Base-by-base conservation (phyloP, 2,888 invertebrate species). In the Charanyca ferruginea region DNA sequence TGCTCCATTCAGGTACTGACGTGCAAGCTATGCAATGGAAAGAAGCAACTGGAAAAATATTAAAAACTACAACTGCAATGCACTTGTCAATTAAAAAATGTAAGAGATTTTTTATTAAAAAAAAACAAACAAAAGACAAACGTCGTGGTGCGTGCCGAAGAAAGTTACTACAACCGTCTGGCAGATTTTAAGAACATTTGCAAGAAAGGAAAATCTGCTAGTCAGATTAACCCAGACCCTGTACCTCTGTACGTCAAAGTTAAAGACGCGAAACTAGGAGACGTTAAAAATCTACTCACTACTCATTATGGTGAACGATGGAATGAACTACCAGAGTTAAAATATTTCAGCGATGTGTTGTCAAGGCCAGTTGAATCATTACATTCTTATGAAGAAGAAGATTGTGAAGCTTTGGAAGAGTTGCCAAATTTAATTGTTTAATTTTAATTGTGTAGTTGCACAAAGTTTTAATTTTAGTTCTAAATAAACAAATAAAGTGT, bases 61-160 rank as follows among this genome's bases (percentile, higher is more conserved):
- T 74, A 41, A 74, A 77, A 63, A 53, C 61, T 32, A 68, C 67
- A 18, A 57, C 47, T 52, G 60, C 55, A 45, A 64, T 64, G 52
- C 77, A 73, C 52, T 59, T 55, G 47, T 66, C 49, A 58, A 52
- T 78, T 35, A n/a, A 64, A 64, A 55, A 70, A 58, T 75, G 55
- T 41, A 72, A 75, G 55, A 47, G 70, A 57, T 70, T 68, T 70
- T 64, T 73, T 58, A 38, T 76, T 35, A 69, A 70, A 60, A 60
- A 28, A 55, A 57, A 69, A 68, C 45, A 73, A 68, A 62, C 54
- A 55, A 52, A 72, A 64, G 35, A 63, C 54, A 54, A 70, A 71
- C 60, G 68, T 73, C 20, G 59, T 68, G 38, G 70, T 78, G 47
- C 60, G 63, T 25, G 75, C 67, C 20, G 73, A 76, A 63, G 64